phyloP scores from a whole-genome alignment of 2,888 invertebrate genomes.

The Pelosia muscerda region DNA sequence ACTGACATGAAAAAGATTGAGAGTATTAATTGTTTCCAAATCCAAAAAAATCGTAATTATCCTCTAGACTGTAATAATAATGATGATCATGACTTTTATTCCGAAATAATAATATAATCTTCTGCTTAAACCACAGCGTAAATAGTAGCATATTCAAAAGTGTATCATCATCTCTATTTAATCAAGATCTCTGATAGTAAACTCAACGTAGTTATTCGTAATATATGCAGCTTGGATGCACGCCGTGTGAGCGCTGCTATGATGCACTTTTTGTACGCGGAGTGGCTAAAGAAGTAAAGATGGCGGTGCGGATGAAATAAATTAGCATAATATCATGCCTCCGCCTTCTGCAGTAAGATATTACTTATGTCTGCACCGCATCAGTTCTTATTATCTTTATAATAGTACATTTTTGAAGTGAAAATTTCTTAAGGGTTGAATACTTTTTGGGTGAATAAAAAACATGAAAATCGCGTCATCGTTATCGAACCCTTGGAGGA shows the following conservation, averaged over 20 bases:
- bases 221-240: constrained; percentile 9
- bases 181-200: not conserved
- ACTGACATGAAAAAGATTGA: too few relatives aligned
- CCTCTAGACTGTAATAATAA: too few relatives aligned
- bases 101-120: not conserved
- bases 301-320: not conserved
- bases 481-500: too few relatives aligned
- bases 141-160: not conserved
- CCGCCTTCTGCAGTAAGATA: not conserved
- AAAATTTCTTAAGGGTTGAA: too few relatives aligned
- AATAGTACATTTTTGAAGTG: not conserved
- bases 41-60: too few relatives aligned
- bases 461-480: too few relatives aligned
- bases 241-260: not conserved
- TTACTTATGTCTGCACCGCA: not conserved
- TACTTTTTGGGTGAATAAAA: too few relatives aligned
- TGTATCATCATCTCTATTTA: not conserved
- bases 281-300: not conserved
- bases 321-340: constrained; percentile 10
- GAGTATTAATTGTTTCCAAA: too few relatives aligned
- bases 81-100: not conserved
- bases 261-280: constrained; percentile 16
- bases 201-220: not conserved
- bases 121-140: not conserved
- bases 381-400: not conserved